phyloP scores from a whole-genome alignment of 2,888 invertebrate species.

The Leptinotarsa rubiginosa region DNA sequence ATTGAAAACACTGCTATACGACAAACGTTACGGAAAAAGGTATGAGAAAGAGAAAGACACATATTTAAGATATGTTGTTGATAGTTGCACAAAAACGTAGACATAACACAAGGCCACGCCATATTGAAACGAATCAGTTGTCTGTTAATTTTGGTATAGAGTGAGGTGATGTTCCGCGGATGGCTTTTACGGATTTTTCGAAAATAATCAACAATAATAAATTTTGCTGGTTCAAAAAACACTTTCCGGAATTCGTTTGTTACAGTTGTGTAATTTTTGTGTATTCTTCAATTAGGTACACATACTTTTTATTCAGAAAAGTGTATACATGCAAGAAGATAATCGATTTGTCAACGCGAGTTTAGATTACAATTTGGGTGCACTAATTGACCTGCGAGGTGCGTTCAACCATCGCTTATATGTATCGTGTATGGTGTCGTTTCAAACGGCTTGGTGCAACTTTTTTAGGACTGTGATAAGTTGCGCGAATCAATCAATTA shows the following conservation, averaged over 20 bases:
- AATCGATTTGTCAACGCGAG: constrained; percentile 71
- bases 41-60: constrained; percentile 37
- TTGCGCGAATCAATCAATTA: constrained; percentile 14
- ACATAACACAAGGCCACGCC: constrained; percentile 69
- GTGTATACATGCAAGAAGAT: constrained; percentile 63
- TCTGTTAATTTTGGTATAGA: constrained; percentile 70
- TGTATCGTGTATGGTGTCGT: constrained; percentile 65
- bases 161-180: constrained; percentile 60
- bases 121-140: constrained; percentile 72
- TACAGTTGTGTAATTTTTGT: constrained; percentile 24
- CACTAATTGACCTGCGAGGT: constrained; percentile 69
- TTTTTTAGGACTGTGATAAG: constrained; percentile 19
- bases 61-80: constrained; percentile 43
- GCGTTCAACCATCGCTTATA: constrained; percentile 61
- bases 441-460: constrained; percentile 53
- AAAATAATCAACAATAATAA: constrained; percentile 39
- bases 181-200: constrained; percentile 59
- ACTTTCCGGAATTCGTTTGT: not conserved
- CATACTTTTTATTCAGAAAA: constrained; percentile 47
- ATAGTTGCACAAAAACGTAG: constrained; percentile 41
- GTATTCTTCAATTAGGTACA: constrained; percentile 26
- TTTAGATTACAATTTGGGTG: constrained; percentile 69
- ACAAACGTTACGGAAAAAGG: constrained; percentile 41
- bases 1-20: constrained; percentile 45
- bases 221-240: not conserved